Evolutionary conservation across 2,888 invertebrate species (phyloP), one percentile per base, ranked within the genome.

Genomic region (Cantharis rustica): DNA sequence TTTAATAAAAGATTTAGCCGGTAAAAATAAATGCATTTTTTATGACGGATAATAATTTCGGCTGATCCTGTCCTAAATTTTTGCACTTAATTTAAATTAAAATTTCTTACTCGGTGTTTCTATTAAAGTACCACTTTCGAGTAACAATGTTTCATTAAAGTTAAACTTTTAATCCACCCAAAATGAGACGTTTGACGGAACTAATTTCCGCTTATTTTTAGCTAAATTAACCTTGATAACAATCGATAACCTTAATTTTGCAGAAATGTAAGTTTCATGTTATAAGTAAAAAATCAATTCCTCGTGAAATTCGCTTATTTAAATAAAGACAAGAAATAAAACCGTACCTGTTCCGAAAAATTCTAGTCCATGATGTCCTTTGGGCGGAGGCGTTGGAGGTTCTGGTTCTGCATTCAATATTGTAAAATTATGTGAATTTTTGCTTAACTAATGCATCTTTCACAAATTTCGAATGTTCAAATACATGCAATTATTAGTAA

Each of bases 321-420:
- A 61, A 13, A 3, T 61, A 63, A 62, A 76, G 71, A 75, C 73
- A 61, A 61, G 17, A n/a, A 10, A 47, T 62, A 70, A 66, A 17
- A 70, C 89, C 90, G 90, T 91, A 90, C 92, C 92, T 90, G 90
- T 88, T 82, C 90, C 90, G 85, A 90, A 90, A 87, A 88, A 89
- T 87, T 89, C 89, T 86, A 89, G 89, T 83, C 89, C 88, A 82
- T 90, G 88, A 73, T 90, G 89, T 86, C 92, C 90, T 88, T 92
- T 92, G 81, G 92, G 91, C 79, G 90, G 90, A 83, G 93, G 90
- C 82, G 92, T 91, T 83, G 93, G 93, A 83, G 91, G 90, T 82
- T 91, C 92, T 86, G 89, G 89, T 87, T 92, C 92, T 93, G 91
- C 83, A 87, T 83, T 83, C 84, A 86, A 85, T 83, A 84, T 81